phyloP scores from a whole-genome alignment of 2,113 vertebrate genomes.

The Oncorhynchus clarkii region DNA sequence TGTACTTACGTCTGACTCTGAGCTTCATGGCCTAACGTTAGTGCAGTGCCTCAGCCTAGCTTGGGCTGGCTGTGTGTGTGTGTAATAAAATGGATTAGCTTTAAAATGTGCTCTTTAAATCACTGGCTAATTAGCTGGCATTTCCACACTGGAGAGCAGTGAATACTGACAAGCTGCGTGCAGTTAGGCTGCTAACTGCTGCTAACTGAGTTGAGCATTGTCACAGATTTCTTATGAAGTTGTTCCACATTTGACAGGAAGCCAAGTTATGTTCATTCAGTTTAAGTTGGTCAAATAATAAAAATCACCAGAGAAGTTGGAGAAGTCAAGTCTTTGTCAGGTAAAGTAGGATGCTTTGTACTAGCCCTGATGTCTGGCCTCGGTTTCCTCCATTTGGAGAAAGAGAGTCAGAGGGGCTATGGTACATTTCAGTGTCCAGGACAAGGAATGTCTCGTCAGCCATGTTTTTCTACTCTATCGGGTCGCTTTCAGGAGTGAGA shows the following conservation, averaged over 20 bases:
- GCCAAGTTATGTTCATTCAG: neutral
- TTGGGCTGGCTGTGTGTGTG: neutral
- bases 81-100: constrained; percentile 27
- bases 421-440: neutral
- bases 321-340: neutral
- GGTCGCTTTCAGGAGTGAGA: constrained; percentile 15
- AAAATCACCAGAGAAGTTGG: neutral
- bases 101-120: constrained; percentile 32
- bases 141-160: constrained; percentile 18
- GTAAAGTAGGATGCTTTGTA: neutral
- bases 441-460: neutral
- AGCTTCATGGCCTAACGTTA: neutral
- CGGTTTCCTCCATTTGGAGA: neutral
- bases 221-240: constrained; percentile 3
- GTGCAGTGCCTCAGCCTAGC: neutral
- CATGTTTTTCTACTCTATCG: neutral
- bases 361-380: neutral
- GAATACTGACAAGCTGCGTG: neutral
- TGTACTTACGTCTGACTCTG: neutral
- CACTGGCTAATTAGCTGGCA: constrained; percentile 34
- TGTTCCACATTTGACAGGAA: neutral
- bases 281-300: neutral
- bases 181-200: neutral
- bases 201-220: constrained; percentile 1
- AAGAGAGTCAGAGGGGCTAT: constrained; percentile 4